Percentiles rank a stretch among this genome's conserved stretches.
Evolutionary conservation across 2,888 invertebrate species (phyloP).

Genomic region (Belgica antarctica): DNA sequence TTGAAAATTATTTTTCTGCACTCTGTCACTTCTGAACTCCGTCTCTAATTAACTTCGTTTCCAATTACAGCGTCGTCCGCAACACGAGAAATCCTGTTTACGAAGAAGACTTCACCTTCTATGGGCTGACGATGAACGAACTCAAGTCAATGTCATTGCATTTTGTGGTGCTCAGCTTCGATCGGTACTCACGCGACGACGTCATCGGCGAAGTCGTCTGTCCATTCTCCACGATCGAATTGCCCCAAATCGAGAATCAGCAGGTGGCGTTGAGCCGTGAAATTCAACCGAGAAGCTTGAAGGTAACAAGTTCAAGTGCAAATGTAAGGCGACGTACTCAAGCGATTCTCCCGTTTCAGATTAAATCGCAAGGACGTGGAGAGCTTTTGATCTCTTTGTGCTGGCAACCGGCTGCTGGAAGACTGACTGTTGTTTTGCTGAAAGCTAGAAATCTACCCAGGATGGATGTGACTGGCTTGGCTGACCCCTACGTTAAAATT

Average conservation of each 20-base stretch:
- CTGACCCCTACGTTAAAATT: constrained; percentile 91
- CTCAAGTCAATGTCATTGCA: constrained; percentile 86
- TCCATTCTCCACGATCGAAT: constrained; percentile 65
- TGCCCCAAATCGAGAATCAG: constrained; percentile 71
- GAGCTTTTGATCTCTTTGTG: constrained; percentile 94
- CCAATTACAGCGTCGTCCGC: constrained; percentile 78
- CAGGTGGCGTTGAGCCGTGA: constrained; percentile 81
- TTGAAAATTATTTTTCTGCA: too few relatives aligned
- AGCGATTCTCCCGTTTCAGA: constrained; percentile 57
- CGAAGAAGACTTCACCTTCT: constrained; percentile 99
- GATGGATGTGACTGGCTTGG: constrained; percentile 96
- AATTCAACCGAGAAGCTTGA: constrained; percentile 88
- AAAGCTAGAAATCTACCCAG: constrained; percentile 97
- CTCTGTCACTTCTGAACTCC: not conserved
- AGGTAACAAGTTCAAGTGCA: constrained; percentile 60
- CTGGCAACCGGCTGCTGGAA: constrained; percentile 96
- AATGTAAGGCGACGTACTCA: not conserved
- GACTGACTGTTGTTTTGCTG: constrained; percentile 92
- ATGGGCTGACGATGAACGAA: constrained; percentile 84
- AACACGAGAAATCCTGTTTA: constrained; percentile 96
- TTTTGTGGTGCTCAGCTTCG: constrained; percentile 91
- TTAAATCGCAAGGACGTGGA: constrained; percentile 88
- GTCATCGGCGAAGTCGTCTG: constrained; percentile 97
- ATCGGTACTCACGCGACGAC: constrained; percentile 96
- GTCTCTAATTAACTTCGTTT: too few relatives aligned